Evolutionary conservation across 2,113 vertebrate species (phyloP), one percentile per base, ranked within the genome.

Genomic region (Hucho hucho): DNA sequence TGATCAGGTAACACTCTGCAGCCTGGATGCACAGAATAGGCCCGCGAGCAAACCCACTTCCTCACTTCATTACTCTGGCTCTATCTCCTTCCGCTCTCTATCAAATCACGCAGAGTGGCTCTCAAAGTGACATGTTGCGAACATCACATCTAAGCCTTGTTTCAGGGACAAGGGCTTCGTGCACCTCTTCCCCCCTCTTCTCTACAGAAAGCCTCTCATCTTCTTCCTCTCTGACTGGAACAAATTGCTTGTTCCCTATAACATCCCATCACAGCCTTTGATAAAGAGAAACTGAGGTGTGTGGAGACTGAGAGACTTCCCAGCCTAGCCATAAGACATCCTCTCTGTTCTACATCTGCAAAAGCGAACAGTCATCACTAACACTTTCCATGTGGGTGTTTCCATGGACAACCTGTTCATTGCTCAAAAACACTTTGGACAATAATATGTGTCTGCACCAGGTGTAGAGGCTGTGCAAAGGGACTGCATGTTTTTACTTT

Each of bases 61-160:
- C 77, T 83, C 82, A 89, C 83, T 84, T 88, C 86, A 90, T 89
- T 89, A 89, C 79, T 84, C 29, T 75, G 64, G 75, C 79, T 80
- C 76, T 81, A 82, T 79, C 83, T 85, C 78, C 76, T 32, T 28
- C 22, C 80, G 32, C 70, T 75, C 70, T 79, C 80, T 64, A 73
- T 81, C 82, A 84, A 85, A 90, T 84, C 81, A 83, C 63, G 77
- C 56, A 29, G 72, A 84, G 80, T 81, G 79, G 29, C 72, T 80
- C 72, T 75, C 1, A 63, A 74, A 29, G 70, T 76, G 80, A 81
- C 81, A 76, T 73, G 70, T 76, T 77, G 75, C 81, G 74, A 83
- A 79, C 81, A 82, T 81, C 74, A 63, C 75, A 67, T 75, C 77
- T 63, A 72, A 78, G 79, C 69, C 66, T 76, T 4, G 53, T 75